These are phyloP conservation scores for Odontesthes bonariensis DNA, from an alignment of 2,113 vertebrate genomes.

Conservation along the genomic window DNA sequence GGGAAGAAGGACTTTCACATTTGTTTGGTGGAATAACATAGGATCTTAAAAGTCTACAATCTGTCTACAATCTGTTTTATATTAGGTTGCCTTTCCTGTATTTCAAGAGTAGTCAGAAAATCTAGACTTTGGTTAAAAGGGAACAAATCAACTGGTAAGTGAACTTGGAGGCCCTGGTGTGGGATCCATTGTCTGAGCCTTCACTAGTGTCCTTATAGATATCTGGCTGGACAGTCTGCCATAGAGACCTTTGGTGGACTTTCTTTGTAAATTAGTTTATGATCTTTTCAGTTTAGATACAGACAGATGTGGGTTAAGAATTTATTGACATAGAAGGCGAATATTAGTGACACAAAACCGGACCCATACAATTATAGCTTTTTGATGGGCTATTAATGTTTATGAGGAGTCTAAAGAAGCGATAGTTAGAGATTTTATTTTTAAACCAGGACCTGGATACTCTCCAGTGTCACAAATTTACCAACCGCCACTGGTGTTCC, in stretches of 20 bases:
- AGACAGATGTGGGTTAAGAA: not conserved
- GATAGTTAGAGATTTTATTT: not conserved
- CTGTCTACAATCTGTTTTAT: too few species aligned
- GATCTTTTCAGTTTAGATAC: conserved; percentile 21
- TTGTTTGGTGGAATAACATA: too few species aligned
- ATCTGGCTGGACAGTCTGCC: conserved; percentile 37
- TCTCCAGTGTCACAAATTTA: too few species aligned
- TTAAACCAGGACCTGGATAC: not conserved
- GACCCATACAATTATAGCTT: conserved; percentile 7
- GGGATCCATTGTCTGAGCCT: not conserved
- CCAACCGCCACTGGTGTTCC: too few species aligned
- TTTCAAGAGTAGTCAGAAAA: not conserved
- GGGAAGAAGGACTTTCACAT: too few species aligned
- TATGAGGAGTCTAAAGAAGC: not conserved
- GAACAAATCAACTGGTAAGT: conserved; percentile 3
- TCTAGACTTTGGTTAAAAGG: not conserved
- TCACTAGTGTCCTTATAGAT: conserved; percentile 25
- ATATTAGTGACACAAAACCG: conserved; percentile 23
- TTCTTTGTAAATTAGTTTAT: not conserved
- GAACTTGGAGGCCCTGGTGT: not conserved
- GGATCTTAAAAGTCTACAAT: too few species aligned
- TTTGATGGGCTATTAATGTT: conserved; percentile 15
- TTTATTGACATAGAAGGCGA: conserved; percentile 40
- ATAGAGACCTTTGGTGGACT: conserved; percentile 26
- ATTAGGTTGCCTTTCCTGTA: too few species aligned